Evolutionary conservation across 1,140 invertebrate species (phyloP), one percentile per base, ranked within the genome.

Genomic region (Drosophila mayri): DNA sequence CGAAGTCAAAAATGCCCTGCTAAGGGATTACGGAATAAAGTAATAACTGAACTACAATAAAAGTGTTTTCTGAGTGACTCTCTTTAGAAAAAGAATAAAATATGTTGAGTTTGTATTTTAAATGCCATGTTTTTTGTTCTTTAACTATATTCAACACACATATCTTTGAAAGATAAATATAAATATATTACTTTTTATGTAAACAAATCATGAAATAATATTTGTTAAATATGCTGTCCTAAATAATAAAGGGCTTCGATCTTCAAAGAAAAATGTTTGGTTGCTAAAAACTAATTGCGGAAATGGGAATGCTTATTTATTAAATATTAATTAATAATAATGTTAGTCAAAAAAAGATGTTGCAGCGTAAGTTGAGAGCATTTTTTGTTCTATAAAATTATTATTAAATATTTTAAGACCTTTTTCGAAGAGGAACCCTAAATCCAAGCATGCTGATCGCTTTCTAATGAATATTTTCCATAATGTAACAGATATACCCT

Each of bases 1-100:
- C 60, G 61, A 68, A 68, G 35, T 30, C 14, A 14, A 9, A 35
- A 62, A 68, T 67, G 14, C 65, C 12, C 44, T 25, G 28, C 22
- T 11, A 20, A 30, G 28, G 37, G 8, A 61, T 61, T n/a, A 25
- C 0, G 11, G 16, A 9, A 50, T 37, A 37, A 65, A 7, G 16
- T 38, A 16, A 55, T 38, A 38, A 38, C 35, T 55, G 20, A 25
- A 38, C 10, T 25, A 1, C 14, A 7, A 55, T 38, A 6, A 11
- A 25, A 38, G 14, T n/a, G 5, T 22, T 9, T 20, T 54, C 22
- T 44, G 18, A 22, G 18, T 14, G 6, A 7, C 14, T 52, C 22
- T 22, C 8, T 16, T 18, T 14, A n/a, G 6, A 25, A 7, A 25
- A 47, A 3, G 22, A 22, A 22, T 46, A 47, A 16, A 16, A 16